phyloP scores from a whole-genome alignment of 2,888 invertebrate species.

The Asteroscopus sphinx region DNA sequence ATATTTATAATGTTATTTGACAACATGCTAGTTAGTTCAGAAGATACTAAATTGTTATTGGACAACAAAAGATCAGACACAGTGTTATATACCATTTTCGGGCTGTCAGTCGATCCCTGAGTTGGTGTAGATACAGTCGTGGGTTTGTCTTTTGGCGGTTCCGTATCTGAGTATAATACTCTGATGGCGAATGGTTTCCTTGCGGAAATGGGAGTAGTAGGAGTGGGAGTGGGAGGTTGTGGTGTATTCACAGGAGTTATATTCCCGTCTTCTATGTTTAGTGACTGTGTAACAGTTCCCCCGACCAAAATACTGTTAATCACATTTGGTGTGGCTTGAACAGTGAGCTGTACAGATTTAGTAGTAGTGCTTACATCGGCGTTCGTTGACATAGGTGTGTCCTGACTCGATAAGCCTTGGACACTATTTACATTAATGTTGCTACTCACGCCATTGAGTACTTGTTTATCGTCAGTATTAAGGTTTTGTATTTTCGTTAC shows the following conservation, averaged over 20 bases:
- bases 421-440: constrained; percentile 86
- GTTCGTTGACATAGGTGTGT: constrained; percentile 72
- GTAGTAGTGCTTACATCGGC: constrained; percentile 81
- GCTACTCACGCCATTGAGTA: constrained; percentile 88
- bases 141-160: constrained; percentile 80
- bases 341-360: constrained; percentile 87
- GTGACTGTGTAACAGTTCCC: constrained; percentile 81
- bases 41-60: constrained; percentile 85
- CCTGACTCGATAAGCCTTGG: constrained; percentile 75
- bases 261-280: constrained; percentile 73
- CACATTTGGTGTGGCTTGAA: constrained; percentile 83
- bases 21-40: constrained; percentile 89
- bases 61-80: constrained; percentile 86
- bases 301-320: constrained; percentile 84
- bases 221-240: constrained; percentile 69
- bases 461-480: constrained; percentile 80
- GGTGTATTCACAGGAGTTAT: constrained; percentile 76
- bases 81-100: constrained; percentile 87
- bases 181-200: constrained; percentile 87
- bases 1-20: constrained; percentile 85
- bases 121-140: constrained; percentile 79
- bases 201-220: constrained; percentile 81
- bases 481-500: constrained; percentile 76
- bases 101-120: constrained; percentile 82
- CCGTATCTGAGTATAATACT: constrained; percentile 85